These are phyloP conservation scores for Drosophila elegans DNA, from an alignment of 1,140 invertebrate species.

Conservation along the genomic window DNA sequence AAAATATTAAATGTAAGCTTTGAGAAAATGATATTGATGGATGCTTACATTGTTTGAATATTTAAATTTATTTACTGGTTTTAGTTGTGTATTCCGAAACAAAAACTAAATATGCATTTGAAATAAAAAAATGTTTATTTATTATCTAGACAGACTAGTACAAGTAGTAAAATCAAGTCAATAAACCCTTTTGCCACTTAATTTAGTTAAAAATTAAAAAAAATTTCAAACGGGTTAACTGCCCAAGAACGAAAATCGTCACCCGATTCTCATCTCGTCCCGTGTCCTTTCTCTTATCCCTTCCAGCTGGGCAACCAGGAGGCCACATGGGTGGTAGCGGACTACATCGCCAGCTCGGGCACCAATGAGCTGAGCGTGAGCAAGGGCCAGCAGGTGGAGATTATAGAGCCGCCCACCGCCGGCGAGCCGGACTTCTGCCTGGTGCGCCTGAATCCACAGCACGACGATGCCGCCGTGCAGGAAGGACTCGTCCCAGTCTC, in stretches of 20 bases:
- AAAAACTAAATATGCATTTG: too few relatives aligned
- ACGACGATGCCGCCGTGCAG: slow-evolving; percentile 87
- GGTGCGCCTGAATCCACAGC: slow-evolving; percentile 86
- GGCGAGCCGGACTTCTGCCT: slow-evolving; percentile 88
- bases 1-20: too few relatives aligned
- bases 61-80: not conserved
- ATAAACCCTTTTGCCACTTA: not conserved
- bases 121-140: too few relatives aligned
- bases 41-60: not conserved
- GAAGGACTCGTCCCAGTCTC: slow-evolving; percentile 94
- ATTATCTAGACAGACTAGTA: too few relatives aligned
- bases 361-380: slow-evolving; percentile 91
- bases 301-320: slow-evolving; percentile 89
- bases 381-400: slow-evolving; percentile 96
- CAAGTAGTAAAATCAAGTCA: too few relatives aligned
- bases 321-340: slow-evolving; percentile 94
- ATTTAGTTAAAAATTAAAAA: not conserved
- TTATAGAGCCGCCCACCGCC: slow-evolving; percentile 89
- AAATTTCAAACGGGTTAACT: slow-evolving; percentile 17
- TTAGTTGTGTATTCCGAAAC: too few relatives aligned
- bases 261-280: slow-evolving; percentile 29
- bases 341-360: slow-evolving; percentile 89
- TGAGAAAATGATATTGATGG: too few relatives aligned
- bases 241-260: not conserved
- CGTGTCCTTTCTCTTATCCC: slow-evolving; percentile 21